Conservation (phyloP, 2,113 vertebrate species). For the Apodemus speciosus region DNA sequence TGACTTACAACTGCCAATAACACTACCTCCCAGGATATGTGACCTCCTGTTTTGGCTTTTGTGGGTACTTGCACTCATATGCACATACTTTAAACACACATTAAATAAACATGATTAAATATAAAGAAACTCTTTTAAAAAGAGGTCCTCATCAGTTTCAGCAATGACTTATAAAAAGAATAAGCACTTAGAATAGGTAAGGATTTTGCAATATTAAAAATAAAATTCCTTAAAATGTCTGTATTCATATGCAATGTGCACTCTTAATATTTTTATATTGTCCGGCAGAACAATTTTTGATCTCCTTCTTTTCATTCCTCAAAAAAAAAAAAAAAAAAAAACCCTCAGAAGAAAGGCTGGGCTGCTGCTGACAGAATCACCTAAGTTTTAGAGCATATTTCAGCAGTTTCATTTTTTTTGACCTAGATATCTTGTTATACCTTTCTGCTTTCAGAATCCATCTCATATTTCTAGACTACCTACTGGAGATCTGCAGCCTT, state of each 20-base stretch:
- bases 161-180: neutral
- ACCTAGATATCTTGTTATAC: conserved; percentile 60
- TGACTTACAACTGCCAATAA: neutral
- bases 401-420: conserved; percentile 71
- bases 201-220: neutral
- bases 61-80: neutral
- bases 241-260: neutral
- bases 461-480: conserved; percentile 79
- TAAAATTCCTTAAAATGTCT: neutral
- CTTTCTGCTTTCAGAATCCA: conserved; percentile 72
- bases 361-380: conserved; percentile 50
- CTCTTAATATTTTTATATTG: conserved; percentile 4
- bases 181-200: neutral
- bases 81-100: too few relatives aligned
- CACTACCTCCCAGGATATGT: neutral
- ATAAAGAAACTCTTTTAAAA: neutral
- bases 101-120: neutral
- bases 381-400: conserved; percentile 37
- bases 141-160: neutral
- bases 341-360: neutral
- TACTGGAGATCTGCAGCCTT: conserved; percentile 73
- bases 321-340: rapidly evolving
- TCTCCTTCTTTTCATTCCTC: neutral
- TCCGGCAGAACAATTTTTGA: neutral
- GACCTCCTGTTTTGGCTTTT: neutral